phyloP scores from a whole-genome alignment of 2,113 vertebrate genomes.

The Cygnus buccinator region DNA sequence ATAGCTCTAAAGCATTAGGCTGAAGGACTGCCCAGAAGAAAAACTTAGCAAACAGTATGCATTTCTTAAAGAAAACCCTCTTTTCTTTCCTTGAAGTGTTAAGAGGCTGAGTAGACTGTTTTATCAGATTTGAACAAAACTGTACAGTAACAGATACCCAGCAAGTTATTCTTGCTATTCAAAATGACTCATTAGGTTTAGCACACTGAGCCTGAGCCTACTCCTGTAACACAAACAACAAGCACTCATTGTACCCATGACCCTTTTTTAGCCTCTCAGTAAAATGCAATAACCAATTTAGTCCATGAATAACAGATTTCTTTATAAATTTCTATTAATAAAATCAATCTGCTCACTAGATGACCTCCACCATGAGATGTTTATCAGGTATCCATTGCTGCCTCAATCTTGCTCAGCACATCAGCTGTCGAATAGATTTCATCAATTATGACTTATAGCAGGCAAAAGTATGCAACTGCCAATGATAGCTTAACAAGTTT shows the following conservation, averaged over 20 bases:
- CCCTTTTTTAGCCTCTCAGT: neutral
- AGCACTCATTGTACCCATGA: neutral
- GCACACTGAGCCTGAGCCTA: neutral
- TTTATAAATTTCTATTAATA: neutral
- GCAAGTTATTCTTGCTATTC: neutral
- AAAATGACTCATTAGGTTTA: neutral
- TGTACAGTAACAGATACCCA: neutral
- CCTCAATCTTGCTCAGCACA: neutral
- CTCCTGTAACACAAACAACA: neutral
- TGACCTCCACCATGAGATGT: neutral
- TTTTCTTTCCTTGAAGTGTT: neutral
- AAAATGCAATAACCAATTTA: neutral
- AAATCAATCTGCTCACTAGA: neutral
- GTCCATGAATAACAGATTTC: neutral
- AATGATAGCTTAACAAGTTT: neutral
- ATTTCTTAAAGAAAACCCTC: neutral
- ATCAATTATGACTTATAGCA: neutral
- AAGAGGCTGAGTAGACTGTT: neutral
- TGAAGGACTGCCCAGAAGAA: neutral
- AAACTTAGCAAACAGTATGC: neutral
- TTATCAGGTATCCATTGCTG: neutral
- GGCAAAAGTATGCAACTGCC: neutral
- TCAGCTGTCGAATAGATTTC: neutral
- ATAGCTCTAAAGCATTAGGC: neutral
- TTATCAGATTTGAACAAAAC: neutral